Evolutionary conservation across 2,888 invertebrate species (phyloP).

Genomic region (Macaria notata): DNA sequence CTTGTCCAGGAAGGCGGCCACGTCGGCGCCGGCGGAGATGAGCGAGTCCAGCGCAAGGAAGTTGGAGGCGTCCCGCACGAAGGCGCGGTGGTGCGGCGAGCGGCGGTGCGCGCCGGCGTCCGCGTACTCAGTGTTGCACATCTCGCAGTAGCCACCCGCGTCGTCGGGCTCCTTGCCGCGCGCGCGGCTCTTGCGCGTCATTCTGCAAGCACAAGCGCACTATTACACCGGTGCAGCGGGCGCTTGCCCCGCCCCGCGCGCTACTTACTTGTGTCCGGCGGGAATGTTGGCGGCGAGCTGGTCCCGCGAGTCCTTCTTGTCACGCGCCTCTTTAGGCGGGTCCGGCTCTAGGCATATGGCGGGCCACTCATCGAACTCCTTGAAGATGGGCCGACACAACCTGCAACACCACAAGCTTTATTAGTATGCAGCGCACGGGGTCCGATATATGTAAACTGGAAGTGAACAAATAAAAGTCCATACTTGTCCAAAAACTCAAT

Average conservation of each 20-base stretch:
- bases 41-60: constrained; percentile 88
- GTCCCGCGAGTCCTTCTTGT: constrained; percentile 55
- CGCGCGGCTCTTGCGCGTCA: constrained; percentile 79
- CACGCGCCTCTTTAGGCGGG: constrained; percentile 61
- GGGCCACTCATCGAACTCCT: constrained; percentile 85
- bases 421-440: constrained; percentile 13
- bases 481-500: constrained; percentile 87
- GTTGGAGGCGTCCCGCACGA: constrained; percentile 88
- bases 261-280: constrained; percentile 60
- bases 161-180: constrained; percentile 71
- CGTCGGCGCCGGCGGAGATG: constrained; percentile 85
- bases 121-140: constrained; percentile 89
- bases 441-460: constrained; percentile 26
- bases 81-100: constrained; percentile 87
- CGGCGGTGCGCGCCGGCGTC: constrained; percentile 87
- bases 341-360: constrained; percentile 73
- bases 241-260: neutral
- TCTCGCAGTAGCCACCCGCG: constrained; percentile 88
- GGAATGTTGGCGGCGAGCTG: constrained; percentile 45
- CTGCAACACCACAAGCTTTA: constrained; percentile 54
- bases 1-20: constrained; percentile 86
- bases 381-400: constrained; percentile 83
- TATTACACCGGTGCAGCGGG: constrained; percentile 26
- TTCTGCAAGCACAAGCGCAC: constrained; percentile 58
- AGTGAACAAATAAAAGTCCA: constrained; percentile 42